A percentile compares a stretch with the other conserved stretches of the same genome.
Conservation (phyloP, 2,113 vertebrate species). For the Peromyscus maniculatus region DNA sequence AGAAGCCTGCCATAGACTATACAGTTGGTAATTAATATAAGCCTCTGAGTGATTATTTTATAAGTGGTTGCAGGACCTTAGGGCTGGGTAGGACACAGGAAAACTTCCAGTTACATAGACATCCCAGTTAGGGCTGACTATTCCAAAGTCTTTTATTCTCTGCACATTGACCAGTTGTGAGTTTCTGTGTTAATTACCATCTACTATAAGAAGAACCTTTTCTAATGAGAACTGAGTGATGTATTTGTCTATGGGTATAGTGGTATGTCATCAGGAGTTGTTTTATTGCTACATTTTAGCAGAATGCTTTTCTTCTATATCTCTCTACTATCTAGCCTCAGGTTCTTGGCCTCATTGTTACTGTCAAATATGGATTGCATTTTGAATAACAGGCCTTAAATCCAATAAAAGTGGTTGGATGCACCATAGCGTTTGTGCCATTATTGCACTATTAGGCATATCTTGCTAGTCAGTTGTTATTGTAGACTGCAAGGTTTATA, state of each 20-base stretch:
- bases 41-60: too few species aligned
- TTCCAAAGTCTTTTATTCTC: background rate
- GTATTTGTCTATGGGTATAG: background rate
- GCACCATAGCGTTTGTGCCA: background rate
- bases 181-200: background rate
- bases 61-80: too few species aligned
- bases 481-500: background rate
- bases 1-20: too few species aligned
- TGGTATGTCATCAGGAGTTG: background rate
- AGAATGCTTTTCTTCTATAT: background rate
- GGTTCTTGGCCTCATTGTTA: background rate
- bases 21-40: too few species aligned
- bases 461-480: background rate
- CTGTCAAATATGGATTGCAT: background rate
- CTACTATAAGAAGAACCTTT: background rate
- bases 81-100: too few species aligned
- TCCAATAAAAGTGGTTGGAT: background rate
- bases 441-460: background rate
- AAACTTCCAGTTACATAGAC: too few species aligned
- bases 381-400: background rate
- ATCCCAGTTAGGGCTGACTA: background rate
- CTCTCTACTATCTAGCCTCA: background rate
- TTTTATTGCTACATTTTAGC: too few species aligned
- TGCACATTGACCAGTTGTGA: background rate
- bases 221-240: background rate